These are phyloP conservation scores for Octopus bimaculoides DNA, from an alignment of 1,140 invertebrate genomes.

Conservation along the genomic window DNA sequence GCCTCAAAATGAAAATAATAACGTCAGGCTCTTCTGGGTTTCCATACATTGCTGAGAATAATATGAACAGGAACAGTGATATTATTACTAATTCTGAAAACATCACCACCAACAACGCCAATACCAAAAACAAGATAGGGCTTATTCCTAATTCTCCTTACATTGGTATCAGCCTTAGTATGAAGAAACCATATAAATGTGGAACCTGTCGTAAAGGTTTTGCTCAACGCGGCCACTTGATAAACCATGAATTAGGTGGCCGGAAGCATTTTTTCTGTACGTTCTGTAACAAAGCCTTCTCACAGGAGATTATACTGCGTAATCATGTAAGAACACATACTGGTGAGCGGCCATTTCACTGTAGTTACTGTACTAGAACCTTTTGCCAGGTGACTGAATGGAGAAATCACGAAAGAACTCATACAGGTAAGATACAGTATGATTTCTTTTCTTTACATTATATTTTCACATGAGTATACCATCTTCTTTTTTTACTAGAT, in stretches of 20 bases:
- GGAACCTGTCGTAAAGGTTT: background rate
- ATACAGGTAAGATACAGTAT: background rate
- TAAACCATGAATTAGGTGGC: background rate
- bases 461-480: too few relatives aligned
- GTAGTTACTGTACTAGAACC: background rate
- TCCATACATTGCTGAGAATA: too few relatives aligned
- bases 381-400: slow-evolving; percentile 5
- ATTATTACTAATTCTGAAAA: too few relatives aligned
- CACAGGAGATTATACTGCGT: slow-evolving; percentile 1
- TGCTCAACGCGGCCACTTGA: background rate
- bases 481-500: too few relatives aligned
- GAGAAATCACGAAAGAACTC: background rate
- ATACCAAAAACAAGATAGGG: too few relatives aligned
- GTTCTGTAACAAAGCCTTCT: slow-evolving; percentile 5
- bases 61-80: too few relatives aligned
- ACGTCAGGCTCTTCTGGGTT: too few relatives aligned
- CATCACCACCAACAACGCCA: too few relatives aligned
- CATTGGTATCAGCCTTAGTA: background rate
- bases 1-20: too few relatives aligned
- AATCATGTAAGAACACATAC: background rate
- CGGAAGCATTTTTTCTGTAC: slow-evolving; percentile 3
- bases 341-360: background rate
- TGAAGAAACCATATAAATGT: slow-evolving; percentile 1
- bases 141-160: background rate
- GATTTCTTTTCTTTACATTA: too few relatives aligned